Evolutionary conservation across 2,888 invertebrate genomes (phyloP).

Genomic region (Pinctada fucata): DNA sequence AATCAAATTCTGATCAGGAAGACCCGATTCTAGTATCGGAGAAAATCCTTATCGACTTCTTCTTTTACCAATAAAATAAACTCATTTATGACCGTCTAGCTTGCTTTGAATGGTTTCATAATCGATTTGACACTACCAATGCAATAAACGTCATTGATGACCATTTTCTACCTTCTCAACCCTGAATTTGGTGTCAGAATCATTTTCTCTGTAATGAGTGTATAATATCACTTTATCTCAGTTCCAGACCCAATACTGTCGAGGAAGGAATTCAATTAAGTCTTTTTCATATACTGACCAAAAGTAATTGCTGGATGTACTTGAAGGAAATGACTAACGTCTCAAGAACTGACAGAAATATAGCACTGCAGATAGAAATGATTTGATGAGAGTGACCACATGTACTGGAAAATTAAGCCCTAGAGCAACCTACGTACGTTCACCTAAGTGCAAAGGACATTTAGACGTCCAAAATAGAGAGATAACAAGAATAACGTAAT

Average conservation of each 20-base stretch:
- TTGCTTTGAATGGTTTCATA: not conserved
- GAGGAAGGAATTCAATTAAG: not conserved
- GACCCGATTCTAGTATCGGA: not conserved
- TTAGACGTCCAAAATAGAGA: no score
- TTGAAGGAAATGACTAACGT: not conserved
- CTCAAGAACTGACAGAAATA: no score
- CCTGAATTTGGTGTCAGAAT: not conserved
- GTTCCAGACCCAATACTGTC: not conserved
- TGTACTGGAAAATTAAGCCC: no score
- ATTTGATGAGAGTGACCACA: no score
- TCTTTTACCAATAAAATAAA: slow-evolving; percentile 2
- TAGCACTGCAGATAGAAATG: no score
- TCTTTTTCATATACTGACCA: not conserved
- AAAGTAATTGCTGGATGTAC: slow-evolving; percentile 3
- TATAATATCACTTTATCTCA: not conserved
- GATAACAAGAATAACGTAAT: no score
- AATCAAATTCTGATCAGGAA: no score
- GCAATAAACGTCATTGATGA: not conserved
- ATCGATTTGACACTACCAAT: slow-evolving; percentile 1
- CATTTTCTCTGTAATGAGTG: not conserved
- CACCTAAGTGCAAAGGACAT: no score
- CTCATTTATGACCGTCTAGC: not conserved
- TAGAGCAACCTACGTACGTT: no score
- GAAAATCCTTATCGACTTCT: not conserved
- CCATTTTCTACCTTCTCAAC: not conserved